Conservation (phyloP, 2,113 vertebrate genomes). For the Chaetura pelagica region DNA sequence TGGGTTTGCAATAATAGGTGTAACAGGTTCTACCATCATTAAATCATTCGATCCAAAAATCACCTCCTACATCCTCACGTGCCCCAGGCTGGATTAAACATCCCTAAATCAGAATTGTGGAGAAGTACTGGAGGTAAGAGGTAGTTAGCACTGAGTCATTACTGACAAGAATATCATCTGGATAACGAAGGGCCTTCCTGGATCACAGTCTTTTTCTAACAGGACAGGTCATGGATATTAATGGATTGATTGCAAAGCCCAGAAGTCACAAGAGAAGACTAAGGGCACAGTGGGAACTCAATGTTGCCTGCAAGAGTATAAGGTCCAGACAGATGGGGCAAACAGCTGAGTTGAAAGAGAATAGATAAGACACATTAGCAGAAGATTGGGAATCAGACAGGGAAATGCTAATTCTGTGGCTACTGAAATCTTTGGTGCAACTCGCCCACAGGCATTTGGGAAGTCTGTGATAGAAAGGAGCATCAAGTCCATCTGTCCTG, state of each 20-base stretch:
- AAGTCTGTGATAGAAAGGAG: background rate
- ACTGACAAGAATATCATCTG: background rate
- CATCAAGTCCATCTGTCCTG: background rate
- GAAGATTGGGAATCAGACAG: conserved; percentile 56
- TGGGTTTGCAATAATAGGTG: background rate
- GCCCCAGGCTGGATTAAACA: background rate
- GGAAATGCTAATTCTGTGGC: conserved; percentile 36
- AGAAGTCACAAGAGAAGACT: background rate
- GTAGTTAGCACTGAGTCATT: background rate
- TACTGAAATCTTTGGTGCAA: background rate
- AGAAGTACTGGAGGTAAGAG: background rate
- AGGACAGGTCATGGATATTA: background rate
- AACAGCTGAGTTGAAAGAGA: conserved; percentile 43
- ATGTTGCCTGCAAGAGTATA: background rate
- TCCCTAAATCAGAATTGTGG: background rate
- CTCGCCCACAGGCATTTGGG: conserved; percentile 19
- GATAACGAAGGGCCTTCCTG: background rate
- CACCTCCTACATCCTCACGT: background rate
- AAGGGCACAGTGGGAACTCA: background rate
- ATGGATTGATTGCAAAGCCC: conserved; percentile 22
- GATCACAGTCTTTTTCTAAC: background rate
- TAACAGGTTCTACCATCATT: background rate
- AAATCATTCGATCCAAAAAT: background rate
- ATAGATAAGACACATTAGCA: conserved; percentile 60
- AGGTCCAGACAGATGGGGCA: background rate